These are phyloP conservation scores for Callospermophilus lateralis DNA, from an alignment of 2,113 vertebrate species.

Conservation along the genomic window DNA sequence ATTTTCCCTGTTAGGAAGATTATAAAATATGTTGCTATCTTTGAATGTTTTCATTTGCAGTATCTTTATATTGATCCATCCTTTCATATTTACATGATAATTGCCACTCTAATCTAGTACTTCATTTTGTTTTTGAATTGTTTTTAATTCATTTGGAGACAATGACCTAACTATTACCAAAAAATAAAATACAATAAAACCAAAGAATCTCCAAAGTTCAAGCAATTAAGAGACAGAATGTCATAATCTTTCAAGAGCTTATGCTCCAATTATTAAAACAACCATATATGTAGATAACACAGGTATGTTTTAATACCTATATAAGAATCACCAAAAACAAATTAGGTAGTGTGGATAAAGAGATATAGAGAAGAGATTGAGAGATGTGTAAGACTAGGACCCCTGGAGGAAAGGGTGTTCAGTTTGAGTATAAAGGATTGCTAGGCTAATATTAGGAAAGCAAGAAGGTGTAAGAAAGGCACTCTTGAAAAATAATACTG, in stretches of 20 bases:
- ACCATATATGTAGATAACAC: neutral
- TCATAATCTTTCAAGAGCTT: neutral
- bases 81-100: neutral
- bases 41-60: neutral
- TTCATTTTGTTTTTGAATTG: constrained; percentile 6
- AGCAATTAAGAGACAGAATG: neutral
- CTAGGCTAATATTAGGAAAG: neutral
- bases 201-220: neutral
- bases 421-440: neutral
- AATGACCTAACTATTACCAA: neutral
- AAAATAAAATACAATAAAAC: neutral
- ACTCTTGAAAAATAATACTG: constrained; percentile 14
- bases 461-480: neutral
- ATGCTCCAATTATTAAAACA: neutral
- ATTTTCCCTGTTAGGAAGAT: neutral
- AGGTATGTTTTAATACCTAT: neutral
- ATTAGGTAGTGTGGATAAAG: neutral
- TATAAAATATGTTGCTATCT: neutral
- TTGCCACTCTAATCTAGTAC: neutral
- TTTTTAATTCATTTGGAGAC: neutral
- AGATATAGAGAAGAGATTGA: neutral
- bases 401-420: neutral
- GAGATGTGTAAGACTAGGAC: neutral
- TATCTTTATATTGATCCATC: neutral
- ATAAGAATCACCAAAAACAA: neutral